Evolutionary conservation across 2,797 vertebrate species (phyloP).

Genomic region (Argyrosomus regius): DNA sequence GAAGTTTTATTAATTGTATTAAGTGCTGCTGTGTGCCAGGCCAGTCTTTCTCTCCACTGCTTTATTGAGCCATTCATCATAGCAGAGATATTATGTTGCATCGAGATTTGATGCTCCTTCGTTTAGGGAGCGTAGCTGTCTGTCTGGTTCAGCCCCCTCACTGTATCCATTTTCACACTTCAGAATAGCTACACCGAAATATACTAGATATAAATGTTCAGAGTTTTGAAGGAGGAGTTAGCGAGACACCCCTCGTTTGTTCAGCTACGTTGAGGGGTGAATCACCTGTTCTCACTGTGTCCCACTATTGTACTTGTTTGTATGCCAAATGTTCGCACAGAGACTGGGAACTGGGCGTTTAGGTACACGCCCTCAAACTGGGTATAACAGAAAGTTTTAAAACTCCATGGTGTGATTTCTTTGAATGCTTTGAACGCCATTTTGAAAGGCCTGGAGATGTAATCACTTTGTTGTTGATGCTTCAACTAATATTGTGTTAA

Average conservation of each 20-base stretch:
- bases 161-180: constrained; percentile 44
- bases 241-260: not conserved
- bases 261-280: not conserved
- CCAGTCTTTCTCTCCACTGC: constrained; percentile 4
- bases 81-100: constrained; percentile 39
- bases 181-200: constrained; percentile 32
- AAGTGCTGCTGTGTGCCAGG: not conserved
- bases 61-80: constrained; percentile 50
- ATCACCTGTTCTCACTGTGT: not conserved
- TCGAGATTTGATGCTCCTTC: constrained; percentile 28
- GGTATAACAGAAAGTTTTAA: too few species aligned
- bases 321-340: too few species aligned
- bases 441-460: too few species aligned
- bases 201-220: not conserved
- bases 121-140: constrained; percentile 38
- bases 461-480: too few species aligned
- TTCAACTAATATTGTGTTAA: too few species aligned
- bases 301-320: too few species aligned
- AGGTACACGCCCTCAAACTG: too few species aligned
- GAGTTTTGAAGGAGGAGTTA: not conserved
- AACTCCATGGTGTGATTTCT: too few species aligned
- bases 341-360: too few species aligned
- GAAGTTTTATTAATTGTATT: constrained; percentile 24
- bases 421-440: too few species aligned
- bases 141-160: constrained; percentile 12